Base-by-base conservation (phyloP, 2,797 vertebrate species). In the Melanotaenia boesemani region DNA sequence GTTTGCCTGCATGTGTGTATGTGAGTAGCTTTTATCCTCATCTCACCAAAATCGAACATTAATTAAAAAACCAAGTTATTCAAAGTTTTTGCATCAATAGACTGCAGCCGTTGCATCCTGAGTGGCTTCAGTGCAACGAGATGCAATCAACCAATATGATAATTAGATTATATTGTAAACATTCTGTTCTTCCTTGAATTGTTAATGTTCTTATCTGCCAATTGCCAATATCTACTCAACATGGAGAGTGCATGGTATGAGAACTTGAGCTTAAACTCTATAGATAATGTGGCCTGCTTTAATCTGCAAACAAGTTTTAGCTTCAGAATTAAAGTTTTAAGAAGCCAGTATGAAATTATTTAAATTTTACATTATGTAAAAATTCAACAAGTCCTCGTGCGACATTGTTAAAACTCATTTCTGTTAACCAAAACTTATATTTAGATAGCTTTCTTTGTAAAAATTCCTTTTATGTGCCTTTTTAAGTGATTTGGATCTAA, bases 61-160 rank as follows among this genome's bases (percentile, higher is more conserved):
- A 76, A 86, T 90, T 83, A 86, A 83, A 86, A 34, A 83, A 54
- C 72, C 76, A 66, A 80, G 58, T 55, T 52, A 66, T 46, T 67
- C 7, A 34, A 44, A 67, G 44, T 58, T 79, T 70, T 22, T 22
- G 24, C 62, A 75, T 77, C 66, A 57, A 77, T 34, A 58, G 16
- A 34, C 50, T 37, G 0, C 74, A 61, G 32, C 70, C 39, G 15
- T 16, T 46, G 18, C 36, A 20, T 67, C n/a, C 57, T 20, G 28
- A 72, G 69, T 65, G n/a, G 37, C 13, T 39, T n/a, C 22, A 77
- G 58, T 60, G 22, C 39, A 41, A n/a, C 10, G 5, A 65, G 7
- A 50, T 56, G 32, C 16, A 56, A 48, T 55, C 10, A 10, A 26
- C 8, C 36, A 5, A 15, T 5, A 32, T 64, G 50, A 46, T 62